Evolutionary conservation across 2,888 invertebrate genomes (phyloP).

Genomic region (Pyrrhosoma nymphula): DNA sequence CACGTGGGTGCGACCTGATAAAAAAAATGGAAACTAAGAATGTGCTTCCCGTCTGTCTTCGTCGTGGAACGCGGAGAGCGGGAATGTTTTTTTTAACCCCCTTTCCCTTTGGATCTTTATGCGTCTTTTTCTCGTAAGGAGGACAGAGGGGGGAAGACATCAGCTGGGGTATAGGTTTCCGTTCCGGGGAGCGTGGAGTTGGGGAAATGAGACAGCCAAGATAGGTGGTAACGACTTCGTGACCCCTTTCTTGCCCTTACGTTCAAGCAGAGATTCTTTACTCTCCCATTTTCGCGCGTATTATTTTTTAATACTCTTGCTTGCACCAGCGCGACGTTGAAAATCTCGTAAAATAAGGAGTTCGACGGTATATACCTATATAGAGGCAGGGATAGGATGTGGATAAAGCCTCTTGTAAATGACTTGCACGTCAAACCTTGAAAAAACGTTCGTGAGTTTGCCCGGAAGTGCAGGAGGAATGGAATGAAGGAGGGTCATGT

Average conservation of each 20-base stretch:
- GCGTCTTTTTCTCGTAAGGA: no score
- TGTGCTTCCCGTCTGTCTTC: not conserved
- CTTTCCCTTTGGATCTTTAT: no score
- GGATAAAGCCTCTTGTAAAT: not conserved
- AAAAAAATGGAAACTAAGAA: no score
- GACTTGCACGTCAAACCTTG: not conserved
- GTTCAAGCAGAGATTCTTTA: not conserved
- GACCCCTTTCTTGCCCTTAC: not conserved
- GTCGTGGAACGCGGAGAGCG: not conserved
- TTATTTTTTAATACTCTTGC: not conserved
- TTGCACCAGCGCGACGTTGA: not conserved
- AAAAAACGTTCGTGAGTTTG: conserved; percentile 14
- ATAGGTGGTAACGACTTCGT: not conserved
- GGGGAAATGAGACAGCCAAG: not conserved
- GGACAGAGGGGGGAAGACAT: not conserved
- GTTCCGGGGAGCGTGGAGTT: not conserved
- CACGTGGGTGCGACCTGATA: no score
- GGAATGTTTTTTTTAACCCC: no score
- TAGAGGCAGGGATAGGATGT: not conserved
- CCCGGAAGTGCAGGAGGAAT: not conserved
- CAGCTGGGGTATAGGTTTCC: not conserved
- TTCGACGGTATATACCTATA: not conserved
- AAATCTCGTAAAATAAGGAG: conserved; percentile 18
- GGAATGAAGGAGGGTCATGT: not conserved
- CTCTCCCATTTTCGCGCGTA: not conserved